Percentiles rank a stretch among this genome's conserved stretches.
These are phyloP conservation scores for Periophthalmodon schlosseri DNA, from an alignment of 2,113 vertebrate genomes.

Conservation along the genomic window DNA sequence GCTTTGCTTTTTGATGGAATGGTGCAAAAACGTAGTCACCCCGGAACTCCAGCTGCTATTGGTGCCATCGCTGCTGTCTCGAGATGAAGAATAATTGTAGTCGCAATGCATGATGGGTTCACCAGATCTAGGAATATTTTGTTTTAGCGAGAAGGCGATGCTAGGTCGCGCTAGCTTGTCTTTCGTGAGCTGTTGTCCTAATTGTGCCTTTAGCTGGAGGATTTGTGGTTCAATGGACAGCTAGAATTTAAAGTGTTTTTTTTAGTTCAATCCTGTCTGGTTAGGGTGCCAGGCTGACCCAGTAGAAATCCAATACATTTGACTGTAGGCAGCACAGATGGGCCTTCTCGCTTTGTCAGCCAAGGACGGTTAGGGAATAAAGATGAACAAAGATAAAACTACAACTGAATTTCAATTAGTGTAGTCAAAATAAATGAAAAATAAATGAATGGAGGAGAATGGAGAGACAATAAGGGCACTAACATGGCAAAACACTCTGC, in stretches of 20 bases:
- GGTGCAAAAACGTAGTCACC: slow-evolving; percentile 53
- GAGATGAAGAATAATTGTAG: slow-evolving; percentile 15
- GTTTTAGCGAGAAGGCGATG: slow-evolving; percentile 10
- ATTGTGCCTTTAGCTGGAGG: slow-evolving; percentile 48
- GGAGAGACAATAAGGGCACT: not conserved
- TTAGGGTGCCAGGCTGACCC: slow-evolving; percentile 56
- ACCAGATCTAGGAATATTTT: slow-evolving; percentile 17
- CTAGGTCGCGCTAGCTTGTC: slow-evolving; percentile 31
- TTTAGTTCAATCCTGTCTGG: slow-evolving; percentile 64
- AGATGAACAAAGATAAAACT: not conserved
- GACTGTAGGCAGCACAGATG: slow-evolving; percentile 67
- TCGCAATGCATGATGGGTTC: slow-evolving; percentile 26
- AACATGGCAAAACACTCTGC: no score
- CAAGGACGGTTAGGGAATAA: slow-evolving; percentile 40
- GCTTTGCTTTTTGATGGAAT: slow-evolving; percentile 66
- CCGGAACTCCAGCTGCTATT: slow-evolving; percentile 52
- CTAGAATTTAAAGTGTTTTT: slow-evolving; percentile 56
- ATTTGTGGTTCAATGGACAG: slow-evolving; percentile 41
- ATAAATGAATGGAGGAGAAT: not conserved
- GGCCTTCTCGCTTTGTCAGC: slow-evolving; percentile 44
- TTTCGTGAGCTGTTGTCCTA: slow-evolving; percentile 27
- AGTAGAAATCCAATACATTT: slow-evolving; percentile 60
- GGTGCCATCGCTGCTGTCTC: slow-evolving; percentile 42
- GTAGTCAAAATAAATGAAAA: not conserved
- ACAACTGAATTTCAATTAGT: not conserved